Conservation (phyloP, 1,140 invertebrate genomes). For the Caenorhabditis remanei region DNA sequence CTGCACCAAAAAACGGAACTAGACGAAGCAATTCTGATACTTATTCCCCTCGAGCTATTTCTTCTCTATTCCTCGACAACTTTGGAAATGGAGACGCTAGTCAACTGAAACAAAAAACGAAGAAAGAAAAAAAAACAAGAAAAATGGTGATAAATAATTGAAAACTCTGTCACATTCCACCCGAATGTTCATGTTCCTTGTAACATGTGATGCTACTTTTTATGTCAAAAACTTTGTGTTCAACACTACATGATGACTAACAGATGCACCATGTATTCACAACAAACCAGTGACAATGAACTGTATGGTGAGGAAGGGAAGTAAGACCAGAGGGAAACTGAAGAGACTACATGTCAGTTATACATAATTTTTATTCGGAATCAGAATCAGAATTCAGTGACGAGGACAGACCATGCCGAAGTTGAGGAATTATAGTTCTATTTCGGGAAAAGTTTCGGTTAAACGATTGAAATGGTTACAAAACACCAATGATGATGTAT, state of each 20-base stretch:
- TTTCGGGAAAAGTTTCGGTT: not conserved
- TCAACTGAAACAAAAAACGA: not conserved
- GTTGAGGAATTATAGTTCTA: not conserved
- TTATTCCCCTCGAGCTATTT: not conserved
- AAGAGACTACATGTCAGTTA: not conserved
- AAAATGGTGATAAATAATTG: conserved; percentile 19
- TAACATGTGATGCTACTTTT: conserved; percentile 15
- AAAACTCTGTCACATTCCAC: not conserved
- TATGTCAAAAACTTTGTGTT: not conserved
- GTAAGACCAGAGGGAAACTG: not conserved
- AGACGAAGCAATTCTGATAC: not conserved
- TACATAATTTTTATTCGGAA: not conserved
- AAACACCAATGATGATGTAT: too few relatives aligned
- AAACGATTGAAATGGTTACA: too few relatives aligned
- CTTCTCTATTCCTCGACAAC: not conserved
- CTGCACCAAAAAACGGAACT: not conserved
- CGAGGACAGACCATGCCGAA: conserved; percentile 16
- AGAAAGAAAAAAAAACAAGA: not conserved
- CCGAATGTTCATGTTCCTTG: not conserved
- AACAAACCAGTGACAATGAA: not conserved
- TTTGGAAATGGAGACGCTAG: not conserved
- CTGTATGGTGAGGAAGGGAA: not conserved
- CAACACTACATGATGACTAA: conserved; percentile 7
- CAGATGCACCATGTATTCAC: not conserved
- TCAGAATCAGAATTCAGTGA: conserved; percentile 44